Evolutionary conservation across 2,888 invertebrate genomes (phyloP), one percentile per base, ranked within the genome.

Genomic region (Xylota sylvarum): DNA sequence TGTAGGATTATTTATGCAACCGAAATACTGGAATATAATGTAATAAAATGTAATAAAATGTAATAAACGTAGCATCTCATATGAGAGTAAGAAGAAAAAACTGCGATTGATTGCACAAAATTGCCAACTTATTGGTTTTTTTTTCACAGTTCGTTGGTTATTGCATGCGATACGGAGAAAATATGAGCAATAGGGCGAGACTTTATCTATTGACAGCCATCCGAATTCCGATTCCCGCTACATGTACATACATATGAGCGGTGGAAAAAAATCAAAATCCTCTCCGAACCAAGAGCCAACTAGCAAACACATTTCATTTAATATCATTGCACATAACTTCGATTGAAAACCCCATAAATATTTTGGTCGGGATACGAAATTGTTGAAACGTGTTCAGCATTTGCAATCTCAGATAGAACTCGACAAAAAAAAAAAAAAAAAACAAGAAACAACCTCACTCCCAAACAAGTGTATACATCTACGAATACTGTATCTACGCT

Each of bases 111-210:
- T 88, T 88, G 88, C 88, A 88, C 81, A 72, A 88, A 88, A 88
- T 89, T 88, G 88, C 82, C 81, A 88, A 88, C 73, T 87, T 89
- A 89, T 88, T 88, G 88, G 82, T 83, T 89, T 88, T 83, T 89
- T 88, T 84, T 87, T 73, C 80, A 80, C 76, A 84, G 67, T 78
- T 81, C 65, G 19, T 17, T 77, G 79, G 46, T 65, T 85, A 81
- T 78, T 83, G 83, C 76, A 81, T 69, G 43, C 64, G 76, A 82
- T 43, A 10, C n/a, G 40, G 30, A 12, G 27, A 43, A 64, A 17
- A 14, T 27, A 67, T 67, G 69, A 50, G 48, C 48, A 27, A 67
- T 56, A 62, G 43, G 32, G 64, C 37, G 27, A 60, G 40, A 50
- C 43, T 37, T 60, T 32, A 72, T 72, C 50, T 52, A 65, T 52